A percentile compares a stretch with the other conserved stretches of the same genome.
Conservation (phyloP, 1,140 invertebrate genomes). For the Drosophila ananassae region DNA sequence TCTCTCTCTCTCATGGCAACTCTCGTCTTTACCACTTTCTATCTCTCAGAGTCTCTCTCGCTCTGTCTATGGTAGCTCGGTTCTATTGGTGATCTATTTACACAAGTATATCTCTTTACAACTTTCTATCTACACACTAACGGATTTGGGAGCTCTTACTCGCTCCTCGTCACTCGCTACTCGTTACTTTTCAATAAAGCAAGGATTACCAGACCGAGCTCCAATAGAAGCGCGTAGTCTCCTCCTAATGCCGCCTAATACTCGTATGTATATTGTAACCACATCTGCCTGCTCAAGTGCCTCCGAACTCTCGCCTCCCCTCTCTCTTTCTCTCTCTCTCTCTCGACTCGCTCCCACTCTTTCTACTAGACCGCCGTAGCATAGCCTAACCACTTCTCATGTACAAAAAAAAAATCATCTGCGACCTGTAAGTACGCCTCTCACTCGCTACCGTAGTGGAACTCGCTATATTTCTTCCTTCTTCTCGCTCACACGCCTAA, state of each 20-base stretch:
- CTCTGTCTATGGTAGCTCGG: conserved; percentile 8
- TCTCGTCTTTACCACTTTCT: conserved; percentile 25
- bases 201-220: conserved; percentile 6
- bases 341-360: conserved; percentile 31
- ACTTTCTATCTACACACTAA: conserved; percentile 40
- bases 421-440: conserved; percentile 59
- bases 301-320: conserved; percentile 28
- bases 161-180: conserved; percentile 16
- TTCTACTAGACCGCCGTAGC: conserved; percentile 56
- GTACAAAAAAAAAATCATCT: conserved; percentile 61
- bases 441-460: conserved; percentile 50
- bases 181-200: conserved; percentile 47
- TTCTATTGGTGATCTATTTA: conserved; percentile 6
- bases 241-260: conserved; percentile 29
- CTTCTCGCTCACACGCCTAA: conserved; percentile 12
- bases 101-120: conserved; percentile 14
- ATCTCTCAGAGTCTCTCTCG: conserved; percentile 2
- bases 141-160: conserved; percentile 7
- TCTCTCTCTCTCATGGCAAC: conserved; percentile 57
- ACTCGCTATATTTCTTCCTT: not conserved
- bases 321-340: conserved; percentile 12
- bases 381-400: conserved; percentile 45
- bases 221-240: conserved; percentile 3
- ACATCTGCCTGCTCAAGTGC: conserved; percentile 60
- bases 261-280: conserved; percentile 61